A percentile compares a stretch with the other conserved stretches of the same genome.
These are phyloP conservation scores for Nibea albiflora DNA, from an alignment of 2,113 vertebrate species.

Conservation along the genomic window DNA sequence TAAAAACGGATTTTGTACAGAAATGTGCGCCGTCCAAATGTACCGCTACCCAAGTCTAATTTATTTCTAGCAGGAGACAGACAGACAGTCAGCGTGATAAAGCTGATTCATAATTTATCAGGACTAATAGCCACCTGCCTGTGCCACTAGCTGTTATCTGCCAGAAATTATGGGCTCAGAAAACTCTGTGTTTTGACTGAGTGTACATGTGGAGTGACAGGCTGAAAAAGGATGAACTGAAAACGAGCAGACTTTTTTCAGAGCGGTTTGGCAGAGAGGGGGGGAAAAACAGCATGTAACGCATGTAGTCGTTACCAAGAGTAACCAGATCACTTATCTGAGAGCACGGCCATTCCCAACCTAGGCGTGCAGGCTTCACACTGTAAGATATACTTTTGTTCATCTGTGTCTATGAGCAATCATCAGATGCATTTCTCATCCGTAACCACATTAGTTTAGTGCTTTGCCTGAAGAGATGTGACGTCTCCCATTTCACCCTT, in stretches of 20 bases:
- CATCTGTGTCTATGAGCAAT: background rate
- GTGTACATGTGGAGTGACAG: slow-evolving; percentile 56
- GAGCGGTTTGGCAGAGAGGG: background rate
- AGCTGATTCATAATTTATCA: slow-evolving; percentile 78
- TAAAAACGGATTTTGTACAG: slow-evolving; percentile 42
- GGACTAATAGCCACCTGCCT: slow-evolving; percentile 79
- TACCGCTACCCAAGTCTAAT: slow-evolving; percentile 47
- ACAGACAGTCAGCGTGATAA: slow-evolving; percentile 67
- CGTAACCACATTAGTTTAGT: background rate
- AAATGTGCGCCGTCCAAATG: slow-evolving; percentile 46
- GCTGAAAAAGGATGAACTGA: slow-evolving; percentile 41
- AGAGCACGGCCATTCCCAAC: background rate
- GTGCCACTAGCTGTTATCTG: slow-evolving; percentile 67
- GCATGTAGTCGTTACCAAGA: background rate
- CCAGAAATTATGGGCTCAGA: slow-evolving; percentile 64
- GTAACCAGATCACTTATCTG: background rate
- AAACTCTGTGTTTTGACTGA: slow-evolving; percentile 65
- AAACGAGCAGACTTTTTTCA: slow-evolving; percentile 48
- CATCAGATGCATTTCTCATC: background rate
- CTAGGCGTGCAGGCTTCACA: background rate
- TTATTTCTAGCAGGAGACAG: slow-evolving; percentile 65
- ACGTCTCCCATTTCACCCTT: background rate
- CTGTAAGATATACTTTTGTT: background rate
- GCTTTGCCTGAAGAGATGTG: background rate
- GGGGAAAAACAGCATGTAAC: background rate